Percentiles rank a stretch among this genome's conserved stretches.
Conservation (phyloP, 2,888 invertebrate genomes). For the Pilophorus perplexus region DNA sequence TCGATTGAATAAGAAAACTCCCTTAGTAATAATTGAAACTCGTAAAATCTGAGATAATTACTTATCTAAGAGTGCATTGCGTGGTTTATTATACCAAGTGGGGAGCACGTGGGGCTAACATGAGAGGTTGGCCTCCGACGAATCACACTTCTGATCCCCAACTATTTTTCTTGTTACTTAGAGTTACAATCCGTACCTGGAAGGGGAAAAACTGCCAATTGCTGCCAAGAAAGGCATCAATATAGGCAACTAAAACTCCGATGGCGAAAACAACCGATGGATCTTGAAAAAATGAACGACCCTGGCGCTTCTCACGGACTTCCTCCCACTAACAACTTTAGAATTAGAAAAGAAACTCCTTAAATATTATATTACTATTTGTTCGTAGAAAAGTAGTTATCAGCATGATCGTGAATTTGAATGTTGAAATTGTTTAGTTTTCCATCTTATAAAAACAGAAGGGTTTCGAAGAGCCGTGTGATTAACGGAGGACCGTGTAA, state of each 20-base stretch:
- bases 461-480: not conserved
- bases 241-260: slow-evolving; percentile 56
- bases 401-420: slow-evolving; percentile 24
- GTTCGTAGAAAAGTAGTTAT: slow-evolving; percentile 27
- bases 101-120: too few species aligned
- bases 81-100: too few species aligned
- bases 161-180: too few species aligned
- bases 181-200: slow-evolving; percentile 71
- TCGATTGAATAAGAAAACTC: too few species aligned
- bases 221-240: slow-evolving; percentile 90
- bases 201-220: slow-evolving; percentile 82
- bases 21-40: too few species aligned
- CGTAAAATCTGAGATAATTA: too few species aligned
- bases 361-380: slow-evolving; percentile 24
- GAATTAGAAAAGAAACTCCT: slow-evolving; percentile 13
- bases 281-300: slow-evolving; percentile 5
- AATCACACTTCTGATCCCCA: too few species aligned
- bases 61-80: too few species aligned
- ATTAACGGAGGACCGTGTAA: slow-evolving; percentile 42
- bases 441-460: not conserved
- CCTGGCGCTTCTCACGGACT: slow-evolving; percentile 6
- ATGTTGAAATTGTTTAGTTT: slow-evolving; percentile 14
- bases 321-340: slow-evolving; percentile 15
- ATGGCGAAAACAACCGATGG: not conserved
- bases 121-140: too few species aligned